Percentiles rank a stretch among this genome's conserved stretches.
phyloP scores from a whole-genome alignment of 2,797 vertebrate species.

The Sciurus carolinensis region DNA sequence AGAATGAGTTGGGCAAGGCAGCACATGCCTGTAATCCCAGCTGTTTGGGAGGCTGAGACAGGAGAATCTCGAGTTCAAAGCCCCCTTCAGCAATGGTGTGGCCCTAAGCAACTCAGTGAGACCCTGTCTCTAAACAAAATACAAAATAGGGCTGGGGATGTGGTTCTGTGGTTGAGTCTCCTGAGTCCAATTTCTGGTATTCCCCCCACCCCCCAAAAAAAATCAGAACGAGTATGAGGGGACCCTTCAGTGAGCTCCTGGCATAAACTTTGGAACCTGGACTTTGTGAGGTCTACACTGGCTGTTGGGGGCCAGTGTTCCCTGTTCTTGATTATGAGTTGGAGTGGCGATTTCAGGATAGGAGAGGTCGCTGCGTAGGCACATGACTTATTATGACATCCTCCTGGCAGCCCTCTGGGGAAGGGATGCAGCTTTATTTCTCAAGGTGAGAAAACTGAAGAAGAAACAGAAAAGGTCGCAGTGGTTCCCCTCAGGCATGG shows the following conservation, averaged over 20 bases:
- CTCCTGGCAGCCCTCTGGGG: not conserved
- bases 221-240: no score
- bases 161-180: no score
- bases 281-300: not conserved
- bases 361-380: accelerated
- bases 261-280: not conserved
- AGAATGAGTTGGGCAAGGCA: not conserved
- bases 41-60: no score
- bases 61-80: no score
- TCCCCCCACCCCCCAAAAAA: no score
- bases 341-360: not conserved
- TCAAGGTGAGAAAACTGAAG: not conserved
- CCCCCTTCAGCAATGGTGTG: no score
- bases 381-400: no score
- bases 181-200: no score
- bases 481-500: accelerated
- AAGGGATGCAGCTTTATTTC: not conserved
- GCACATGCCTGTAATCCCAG: no score
- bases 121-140: no score
- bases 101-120: no score
- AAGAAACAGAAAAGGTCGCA: not conserved
- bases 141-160: no score
- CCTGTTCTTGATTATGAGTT: not conserved
- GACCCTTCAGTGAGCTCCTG: not conserved
- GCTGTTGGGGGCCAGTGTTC: not conserved